phyloP scores from a whole-genome alignment of 1,140 invertebrate genomes.

The Whitmania pigra region DNA sequence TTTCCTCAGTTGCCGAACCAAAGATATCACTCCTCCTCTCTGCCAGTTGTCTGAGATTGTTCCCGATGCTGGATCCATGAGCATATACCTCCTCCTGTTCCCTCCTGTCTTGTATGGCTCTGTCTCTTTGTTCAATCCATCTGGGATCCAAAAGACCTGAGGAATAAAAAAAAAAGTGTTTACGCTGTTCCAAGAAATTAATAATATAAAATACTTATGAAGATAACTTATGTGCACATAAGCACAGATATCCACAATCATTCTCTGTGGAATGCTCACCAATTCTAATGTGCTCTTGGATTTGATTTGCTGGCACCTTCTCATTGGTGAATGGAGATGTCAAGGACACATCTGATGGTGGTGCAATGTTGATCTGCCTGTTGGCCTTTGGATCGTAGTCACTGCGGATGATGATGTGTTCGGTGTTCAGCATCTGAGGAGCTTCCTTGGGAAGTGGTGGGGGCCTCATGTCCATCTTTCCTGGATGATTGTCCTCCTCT shows the following conservation, averaged over 20 bases:
- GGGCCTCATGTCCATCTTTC: slow-evolving; percentile 22
- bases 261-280: slow-evolving; percentile 38
- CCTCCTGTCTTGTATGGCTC: slow-evolving; percentile 63
- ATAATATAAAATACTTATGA: neutral
- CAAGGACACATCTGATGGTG: slow-evolving; percentile 70
- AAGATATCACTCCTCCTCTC: slow-evolving; percentile 99
- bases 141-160: slow-evolving; percentile 77
- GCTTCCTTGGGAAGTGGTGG: slow-evolving; percentile 48
- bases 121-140: slow-evolving; percentile 91
- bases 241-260: too few species aligned
- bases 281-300: slow-evolving; percentile 94
- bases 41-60: slow-evolving; percentile 83
- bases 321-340: slow-evolving; percentile 97
- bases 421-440: slow-evolving; percentile 32
- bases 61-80: slow-evolving; percentile 72
- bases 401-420: slow-evolving; percentile 85
- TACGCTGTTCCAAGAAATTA: neutral
- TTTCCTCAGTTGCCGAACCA: slow-evolving; percentile 87
- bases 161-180: neutral
- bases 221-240: too few species aligned
- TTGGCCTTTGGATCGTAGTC: slow-evolving; percentile 67
- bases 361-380: neutral
- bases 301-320: slow-evolving; percentile 86
- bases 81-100: slow-evolving; percentile 75
- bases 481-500: slow-evolving; percentile 30